Evolutionary conservation across 2,888 invertebrate genomes (phyloP).

Genomic region (Cremastobaeus sp.): DNA sequence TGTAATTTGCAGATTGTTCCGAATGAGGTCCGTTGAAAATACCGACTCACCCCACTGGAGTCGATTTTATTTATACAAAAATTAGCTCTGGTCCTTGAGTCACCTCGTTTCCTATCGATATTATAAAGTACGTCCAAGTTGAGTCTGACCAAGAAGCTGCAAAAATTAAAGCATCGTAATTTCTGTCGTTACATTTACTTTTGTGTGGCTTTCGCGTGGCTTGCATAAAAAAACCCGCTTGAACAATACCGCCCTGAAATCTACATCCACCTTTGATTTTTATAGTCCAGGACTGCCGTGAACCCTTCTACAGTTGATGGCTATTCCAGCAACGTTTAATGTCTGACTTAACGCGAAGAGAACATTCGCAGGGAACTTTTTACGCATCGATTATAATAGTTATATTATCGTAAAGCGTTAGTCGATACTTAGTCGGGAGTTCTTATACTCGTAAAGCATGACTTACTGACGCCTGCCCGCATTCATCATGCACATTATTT

Average conservation of each 20-base stretch:
- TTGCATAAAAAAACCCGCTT: slow-evolving; percentile 64
- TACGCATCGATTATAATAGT: slow-evolving; percentile 73
- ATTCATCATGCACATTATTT: slow-evolving; percentile 44
- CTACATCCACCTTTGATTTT: slow-evolving; percentile 74
- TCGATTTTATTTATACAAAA: too few relatives aligned
- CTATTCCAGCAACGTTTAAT: slow-evolving; percentile 73
- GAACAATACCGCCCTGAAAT: slow-evolving; percentile 75
- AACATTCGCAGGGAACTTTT: slow-evolving; percentile 67
- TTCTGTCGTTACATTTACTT: slow-evolving; percentile 65
- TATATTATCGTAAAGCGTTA: slow-evolving; percentile 66
- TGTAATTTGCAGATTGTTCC: slow-evolving; percentile 14
- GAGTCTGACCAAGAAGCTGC: slow-evolving; percentile 53
- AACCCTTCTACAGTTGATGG: slow-evolving; percentile 66
- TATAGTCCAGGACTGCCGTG: slow-evolving; percentile 66
- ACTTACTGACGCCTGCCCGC: slow-evolving; percentile 47
- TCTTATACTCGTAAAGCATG: slow-evolving; percentile 72
- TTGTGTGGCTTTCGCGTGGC: slow-evolving; percentile 63
- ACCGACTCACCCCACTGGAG: too few relatives aligned
- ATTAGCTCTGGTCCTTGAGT: slow-evolving; percentile 62
- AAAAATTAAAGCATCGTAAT: slow-evolving; percentile 65
- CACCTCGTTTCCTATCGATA: slow-evolving; percentile 65
- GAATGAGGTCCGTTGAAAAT: too few relatives aligned
- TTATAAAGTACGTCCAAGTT: slow-evolving; percentile 65
- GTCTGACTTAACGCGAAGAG: slow-evolving; percentile 69
- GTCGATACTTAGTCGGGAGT: slow-evolving; percentile 69